phyloP scores from a whole-genome alignment of 2,888 invertebrate genomes.

The Notodonta ziczac region DNA sequence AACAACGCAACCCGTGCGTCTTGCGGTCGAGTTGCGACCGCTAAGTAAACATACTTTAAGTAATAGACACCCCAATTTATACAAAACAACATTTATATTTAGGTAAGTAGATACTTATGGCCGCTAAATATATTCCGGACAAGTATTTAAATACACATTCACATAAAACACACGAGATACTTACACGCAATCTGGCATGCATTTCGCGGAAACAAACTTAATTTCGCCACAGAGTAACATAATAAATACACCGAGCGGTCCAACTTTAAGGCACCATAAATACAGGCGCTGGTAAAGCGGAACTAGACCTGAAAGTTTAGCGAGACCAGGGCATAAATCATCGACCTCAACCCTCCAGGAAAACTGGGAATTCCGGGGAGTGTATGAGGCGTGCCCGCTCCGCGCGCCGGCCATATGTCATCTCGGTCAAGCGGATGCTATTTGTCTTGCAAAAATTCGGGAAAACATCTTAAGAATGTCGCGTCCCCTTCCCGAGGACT shows the following conservation, averaged over 20 bases:
- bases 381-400: conserved; percentile 61
- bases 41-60: conserved; percentile 4
- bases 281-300: conserved; percentile 64
- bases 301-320: conserved; percentile 52
- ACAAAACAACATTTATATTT: background rate
- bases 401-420: conserved; percentile 71
- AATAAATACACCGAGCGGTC: conserved; percentile 45
- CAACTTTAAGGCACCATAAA: conserved; percentile 70
- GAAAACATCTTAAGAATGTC: conserved; percentile 71
- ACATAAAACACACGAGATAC: conserved; percentile 3
- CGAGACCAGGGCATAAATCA: conserved; percentile 55
- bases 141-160: background rate
- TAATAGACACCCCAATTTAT: conserved; percentile 8
- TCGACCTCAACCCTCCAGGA: conserved; percentile 39
- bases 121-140: background rate
- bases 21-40: conserved; percentile 28
- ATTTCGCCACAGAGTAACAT: conserved; percentile 44
- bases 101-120: background rate
- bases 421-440: conserved; percentile 74
- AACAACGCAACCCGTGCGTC: conserved; percentile 10
- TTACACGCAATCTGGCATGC: conserved; percentile 4
- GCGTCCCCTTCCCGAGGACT: conserved; percentile 42
- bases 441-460: conserved; percentile 82
- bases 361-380: conserved; percentile 64
- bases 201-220: conserved; percentile 34